phyloP scores from a whole-genome alignment of 2,797 vertebrate genomes.

The Microchirus variegatus region DNA sequence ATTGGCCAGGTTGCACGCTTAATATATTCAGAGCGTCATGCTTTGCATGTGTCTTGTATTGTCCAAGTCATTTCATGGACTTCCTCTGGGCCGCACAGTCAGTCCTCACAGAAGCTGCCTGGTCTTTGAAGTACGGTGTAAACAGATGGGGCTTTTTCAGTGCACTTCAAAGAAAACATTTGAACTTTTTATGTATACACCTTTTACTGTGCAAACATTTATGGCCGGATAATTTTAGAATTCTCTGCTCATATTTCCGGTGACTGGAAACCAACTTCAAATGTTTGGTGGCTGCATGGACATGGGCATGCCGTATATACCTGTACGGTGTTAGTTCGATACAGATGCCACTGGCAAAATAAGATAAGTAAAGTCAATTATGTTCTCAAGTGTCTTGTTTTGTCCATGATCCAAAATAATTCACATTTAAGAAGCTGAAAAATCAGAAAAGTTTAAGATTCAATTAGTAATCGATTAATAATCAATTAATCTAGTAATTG shows the following conservation, averaged over 20 bases:
- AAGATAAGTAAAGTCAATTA: too few species aligned
- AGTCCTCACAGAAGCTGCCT: slow-evolving; percentile 62
- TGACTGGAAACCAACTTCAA: not conserved
- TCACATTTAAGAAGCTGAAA: too few species aligned
- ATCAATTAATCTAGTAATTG: too few species aligned
- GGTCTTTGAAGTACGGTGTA: slow-evolving; percentile 72
- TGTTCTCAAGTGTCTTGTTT: too few species aligned
- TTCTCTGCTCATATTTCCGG: slow-evolving; percentile 14
- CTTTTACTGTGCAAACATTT: slow-evolving; percentile 55
- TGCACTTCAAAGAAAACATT: slow-evolving; percentile 74
- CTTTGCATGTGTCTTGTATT: slow-evolving; percentile 65
- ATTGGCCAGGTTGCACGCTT: slow-evolving; percentile 32
- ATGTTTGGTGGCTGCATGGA: not conserved
- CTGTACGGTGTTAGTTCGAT: too few species aligned
- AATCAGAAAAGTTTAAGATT: too few species aligned
- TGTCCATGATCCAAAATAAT: too few species aligned
- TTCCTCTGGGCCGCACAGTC: slow-evolving; percentile 70
- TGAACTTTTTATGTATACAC: slow-evolving; percentile 69
- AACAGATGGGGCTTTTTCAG: slow-evolving; percentile 65
- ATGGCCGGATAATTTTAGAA: slow-evolving; percentile 32
- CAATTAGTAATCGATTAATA: too few species aligned
- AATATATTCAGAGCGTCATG: slow-evolving; percentile 54
- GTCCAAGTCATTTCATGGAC: slow-evolving; percentile 69
- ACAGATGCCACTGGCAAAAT: too few species aligned
- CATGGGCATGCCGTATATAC: too few species aligned